Base-by-base conservation (phyloP, 1,140 invertebrate genomes). In the Diuraphis noxia region DNA sequence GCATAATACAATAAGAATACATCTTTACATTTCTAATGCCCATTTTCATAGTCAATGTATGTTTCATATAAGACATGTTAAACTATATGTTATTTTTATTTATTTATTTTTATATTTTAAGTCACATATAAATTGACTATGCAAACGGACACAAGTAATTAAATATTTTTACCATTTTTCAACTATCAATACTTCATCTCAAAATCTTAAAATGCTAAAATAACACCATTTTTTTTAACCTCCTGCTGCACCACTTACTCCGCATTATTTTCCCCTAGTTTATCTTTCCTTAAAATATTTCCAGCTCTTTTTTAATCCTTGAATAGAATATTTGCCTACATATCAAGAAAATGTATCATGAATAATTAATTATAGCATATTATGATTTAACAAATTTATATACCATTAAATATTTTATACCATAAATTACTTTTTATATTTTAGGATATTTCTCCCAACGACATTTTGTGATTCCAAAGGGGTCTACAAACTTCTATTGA, bases 251-350 rank as follows among this genome's bases (percentile, higher is more conserved):
- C 38, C 38, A 82, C 81, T 82, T 41, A 30, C 81, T 41, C 81
- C 63, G 5, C 2, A 30, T 72, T 77, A 36, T 77, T 84, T 84
- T 84, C n/a, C 38, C 81, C 81, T 84, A 13, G 81, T 84, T 17
- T 84, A 84, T 43, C 40, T 84, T 84, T 84, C 38, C 30, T 38
- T 84, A 84, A 84, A 23, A 43, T 84, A 84, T n/a, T 84, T 84
- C 40, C 81, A 84, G 38, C 40, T 84, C 38, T 84, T 84, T 84
- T 84, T 84, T 41, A 40, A 84, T 84, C 40, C 40, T 34, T 84
- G 38, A 84, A 84, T 82, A 84, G 81, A 41, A 84, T 84, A 84
- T 84, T 84, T 84, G 40, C 81, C 81, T 84, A 40, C 23, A 84
- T 30, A 82, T 82, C 25, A 82, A 36, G 36, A 40, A 36, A 82